Conservation (phyloP, 2,797 vertebrate genomes). For the Diglossa cyanea region DNA sequence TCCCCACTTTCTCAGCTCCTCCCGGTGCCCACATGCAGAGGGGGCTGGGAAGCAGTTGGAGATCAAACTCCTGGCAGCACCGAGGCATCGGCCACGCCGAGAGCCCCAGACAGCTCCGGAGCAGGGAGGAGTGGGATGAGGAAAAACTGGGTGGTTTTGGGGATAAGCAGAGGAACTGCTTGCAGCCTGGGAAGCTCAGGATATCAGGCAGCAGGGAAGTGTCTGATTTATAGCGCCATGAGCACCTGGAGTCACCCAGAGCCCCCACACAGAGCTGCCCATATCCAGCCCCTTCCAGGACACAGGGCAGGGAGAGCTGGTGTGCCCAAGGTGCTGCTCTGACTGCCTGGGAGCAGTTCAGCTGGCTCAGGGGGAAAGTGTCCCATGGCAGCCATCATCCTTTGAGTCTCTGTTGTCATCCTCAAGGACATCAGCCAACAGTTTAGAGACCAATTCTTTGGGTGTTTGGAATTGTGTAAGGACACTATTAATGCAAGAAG, state of each 20-base stretch:
- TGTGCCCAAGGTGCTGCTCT: background rate
- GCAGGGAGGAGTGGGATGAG: constrained; percentile 27
- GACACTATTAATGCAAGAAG: background rate
- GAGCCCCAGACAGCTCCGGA: background rate
- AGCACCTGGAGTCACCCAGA: background rate
- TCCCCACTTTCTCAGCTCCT: background rate
- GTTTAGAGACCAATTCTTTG: background rate
- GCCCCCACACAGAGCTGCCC: background rate
- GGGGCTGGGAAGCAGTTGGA: constrained; percentile 25
- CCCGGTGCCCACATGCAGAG: background rate
- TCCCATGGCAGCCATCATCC: background rate
- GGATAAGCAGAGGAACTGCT: background rate
- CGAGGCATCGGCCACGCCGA: background rate
- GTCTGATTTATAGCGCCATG: background rate
- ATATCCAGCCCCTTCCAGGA: background rate
- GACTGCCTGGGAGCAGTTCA: fast-evolving
- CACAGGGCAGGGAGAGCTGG: background rate
- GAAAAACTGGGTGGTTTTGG: background rate
- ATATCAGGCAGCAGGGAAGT: background rate
- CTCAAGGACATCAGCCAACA: background rate
- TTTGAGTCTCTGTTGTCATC: background rate
- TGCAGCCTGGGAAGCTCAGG: background rate
- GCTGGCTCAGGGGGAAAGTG: background rate
- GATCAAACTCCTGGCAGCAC: constrained; percentile 17
- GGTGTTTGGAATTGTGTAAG: background rate